Conservation (phyloP, 1,140 invertebrate species). For the Leguminivora glycinivorella region DNA sequence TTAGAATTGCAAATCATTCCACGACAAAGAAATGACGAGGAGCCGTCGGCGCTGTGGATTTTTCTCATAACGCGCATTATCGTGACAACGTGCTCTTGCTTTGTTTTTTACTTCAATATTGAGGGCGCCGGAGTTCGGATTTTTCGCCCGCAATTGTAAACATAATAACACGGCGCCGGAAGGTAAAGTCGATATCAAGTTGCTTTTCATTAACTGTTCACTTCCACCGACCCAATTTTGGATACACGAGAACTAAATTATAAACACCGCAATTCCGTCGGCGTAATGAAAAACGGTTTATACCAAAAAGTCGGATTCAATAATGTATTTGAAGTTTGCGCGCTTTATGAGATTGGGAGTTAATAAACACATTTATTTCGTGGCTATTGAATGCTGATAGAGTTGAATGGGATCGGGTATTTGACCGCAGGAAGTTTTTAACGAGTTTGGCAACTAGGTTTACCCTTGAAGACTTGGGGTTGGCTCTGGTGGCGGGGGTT, state of each 20-base stretch:
- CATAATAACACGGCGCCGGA: neutral
- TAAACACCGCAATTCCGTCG: neutral
- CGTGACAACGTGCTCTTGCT: constrained; percentile 35
- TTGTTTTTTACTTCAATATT: constrained; percentile 53
- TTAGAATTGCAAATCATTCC: constrained; percentile 74
- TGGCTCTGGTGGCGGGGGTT: constrained; percentile 83
- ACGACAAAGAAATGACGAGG: constrained; percentile 68
- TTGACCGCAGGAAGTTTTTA: constrained; percentile 39
- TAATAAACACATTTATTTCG: constrained; percentile 25
- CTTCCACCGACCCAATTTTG: neutral
- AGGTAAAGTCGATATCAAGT: neutral
- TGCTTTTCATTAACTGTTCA: neutral
- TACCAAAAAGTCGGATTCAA: neutral
- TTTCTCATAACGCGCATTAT: constrained; percentile 67
- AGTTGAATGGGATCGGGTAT: constrained; percentile 42
- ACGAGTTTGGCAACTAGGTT: constrained; percentile 27
- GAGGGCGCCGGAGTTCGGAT: constrained; percentile 44
- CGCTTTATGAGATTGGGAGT: neutral
- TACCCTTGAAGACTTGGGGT: constrained; percentile 67
- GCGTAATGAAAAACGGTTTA: neutral
- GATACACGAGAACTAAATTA: neutral
- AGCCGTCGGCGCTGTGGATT: constrained; percentile 63
- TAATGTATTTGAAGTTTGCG: neutral
- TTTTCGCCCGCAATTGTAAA: constrained; percentile 9
- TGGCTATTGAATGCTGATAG: neutral